These are phyloP conservation scores for Triplophysa yarkandensis DNA, from an alignment of 2,797 vertebrate genomes.

Conservation along the genomic window DNA sequence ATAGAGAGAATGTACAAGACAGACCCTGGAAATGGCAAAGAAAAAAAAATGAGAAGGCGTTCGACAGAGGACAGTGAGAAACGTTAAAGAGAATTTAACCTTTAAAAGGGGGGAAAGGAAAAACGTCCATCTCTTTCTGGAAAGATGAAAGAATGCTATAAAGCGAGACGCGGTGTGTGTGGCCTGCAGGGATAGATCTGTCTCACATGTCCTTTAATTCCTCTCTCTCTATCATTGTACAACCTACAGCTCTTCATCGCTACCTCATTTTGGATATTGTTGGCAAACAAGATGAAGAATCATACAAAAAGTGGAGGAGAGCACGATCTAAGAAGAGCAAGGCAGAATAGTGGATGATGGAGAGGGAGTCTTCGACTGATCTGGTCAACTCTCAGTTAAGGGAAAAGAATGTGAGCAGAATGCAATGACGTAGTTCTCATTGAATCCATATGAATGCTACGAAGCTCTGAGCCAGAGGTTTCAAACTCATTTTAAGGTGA, in stretches of 20 bases:
- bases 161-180: slow-evolving; percentile 14
- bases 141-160: slow-evolving; percentile 34
- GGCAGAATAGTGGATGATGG: background rate
- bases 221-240: slow-evolving; percentile 24
- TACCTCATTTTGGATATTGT: slow-evolving; percentile 30
- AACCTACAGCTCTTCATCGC: slow-evolving; percentile 37
- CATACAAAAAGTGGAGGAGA: background rate
- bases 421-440: background rate
- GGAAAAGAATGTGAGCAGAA: background rate
- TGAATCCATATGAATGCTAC: background rate
- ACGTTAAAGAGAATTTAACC: slow-evolving; percentile 31
- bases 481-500: too few relatives aligned
- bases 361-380: background rate
- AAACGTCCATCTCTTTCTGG: slow-evolving; percentile 27
- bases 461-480: background rate
- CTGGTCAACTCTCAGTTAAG: background rate
- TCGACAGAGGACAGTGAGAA: slow-evolving; percentile 11
- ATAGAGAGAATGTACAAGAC: slow-evolving; percentile 41
- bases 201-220: slow-evolving; percentile 31
- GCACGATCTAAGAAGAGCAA: slow-evolving; percentile 9
- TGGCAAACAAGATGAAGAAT: slow-evolving; percentile 46
- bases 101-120: slow-evolving; percentile 30
- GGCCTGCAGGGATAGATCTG: slow-evolving; percentile 33
- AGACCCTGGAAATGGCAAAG: slow-evolving; percentile 9
- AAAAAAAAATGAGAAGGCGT: slow-evolving; percentile 25